A percentile compares a stretch with the other conserved stretches of the same genome.
These are phyloP conservation scores for Eupithecia centaureata DNA, from an alignment of 2,888 invertebrate genomes.

Conservation along the genomic window DNA sequence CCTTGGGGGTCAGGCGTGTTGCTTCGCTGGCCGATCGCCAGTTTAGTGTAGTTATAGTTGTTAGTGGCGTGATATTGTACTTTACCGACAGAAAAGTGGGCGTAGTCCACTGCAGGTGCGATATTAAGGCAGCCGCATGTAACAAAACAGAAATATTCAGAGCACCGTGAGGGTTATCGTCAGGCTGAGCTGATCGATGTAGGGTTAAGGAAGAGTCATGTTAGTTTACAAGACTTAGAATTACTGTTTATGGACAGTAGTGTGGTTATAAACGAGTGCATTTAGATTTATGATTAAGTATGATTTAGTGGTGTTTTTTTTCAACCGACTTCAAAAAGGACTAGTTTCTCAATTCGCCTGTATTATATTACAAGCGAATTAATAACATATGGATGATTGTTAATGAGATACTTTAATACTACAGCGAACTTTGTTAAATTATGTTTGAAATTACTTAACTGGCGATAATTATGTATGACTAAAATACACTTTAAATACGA, in stretches of 20 bases:
- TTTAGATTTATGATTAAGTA: conserved; percentile 27
- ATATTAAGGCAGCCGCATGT: conserved; percentile 84
- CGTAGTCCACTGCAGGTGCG: conserved; percentile 87
- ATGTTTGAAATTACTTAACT: no score
- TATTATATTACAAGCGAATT: no score
- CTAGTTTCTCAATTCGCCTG: no score
- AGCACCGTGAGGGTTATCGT: conserved; percentile 52
- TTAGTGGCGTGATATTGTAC: conserved; percentile 88
- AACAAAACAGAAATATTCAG: conserved; percentile 83
- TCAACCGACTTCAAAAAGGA: no score
- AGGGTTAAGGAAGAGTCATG: conserved; percentile 33
- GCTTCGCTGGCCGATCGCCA: conserved; percentile 66
- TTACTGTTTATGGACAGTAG: conserved; percentile 34
- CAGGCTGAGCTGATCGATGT: conserved; percentile 28
- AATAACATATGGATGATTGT: no score
- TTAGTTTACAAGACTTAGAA: conserved; percentile 38
- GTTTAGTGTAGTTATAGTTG: conserved; percentile 75
- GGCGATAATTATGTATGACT: no score
- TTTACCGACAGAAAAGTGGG: conserved; percentile 87
- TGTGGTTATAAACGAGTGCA: conserved; percentile 42
- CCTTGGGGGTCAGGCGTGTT: conserved; percentile 66
- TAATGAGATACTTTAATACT: no score
- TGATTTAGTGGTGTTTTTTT: no score
- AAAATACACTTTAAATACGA: no score
- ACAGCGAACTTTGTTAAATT: no score